A percentile compares a stretch with the other conserved stretches of the same genome.
These are phyloP conservation scores for Cryptocheilus praepositus DNA, from an alignment of 2,888 invertebrate genomes.

Conservation along the genomic window DNA sequence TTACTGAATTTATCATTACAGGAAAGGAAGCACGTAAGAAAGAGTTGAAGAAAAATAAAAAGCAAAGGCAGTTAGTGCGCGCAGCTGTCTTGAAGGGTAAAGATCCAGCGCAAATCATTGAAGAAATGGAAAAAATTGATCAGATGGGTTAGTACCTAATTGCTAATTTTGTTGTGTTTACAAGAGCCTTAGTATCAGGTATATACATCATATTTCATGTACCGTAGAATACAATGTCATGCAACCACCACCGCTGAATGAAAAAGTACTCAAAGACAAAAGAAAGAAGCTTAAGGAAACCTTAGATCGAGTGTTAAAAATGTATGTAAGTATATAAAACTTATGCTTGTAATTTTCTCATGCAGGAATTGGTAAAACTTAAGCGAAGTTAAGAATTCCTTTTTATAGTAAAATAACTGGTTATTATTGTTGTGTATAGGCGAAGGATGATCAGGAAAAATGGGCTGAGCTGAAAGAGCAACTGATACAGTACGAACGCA, in stretches of 20 bases:
- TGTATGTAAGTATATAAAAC: conserved; percentile 89
- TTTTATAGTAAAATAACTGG: conserved; percentile 4
- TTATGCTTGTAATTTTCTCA: conserved; percentile 10
- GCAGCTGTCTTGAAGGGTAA: conserved; percentile 98
- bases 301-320: conserved; percentile 92
- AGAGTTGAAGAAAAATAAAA: conserved; percentile 98
- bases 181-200: conserved; percentile 10
- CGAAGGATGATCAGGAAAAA: conserved; percentile 96
- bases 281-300: conserved; percentile 96
- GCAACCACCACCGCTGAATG: conserved; percentile 95
- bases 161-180: conserved; percentile 12
- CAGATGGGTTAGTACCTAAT: conserved; percentile 88
- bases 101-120: conserved; percentile 95
- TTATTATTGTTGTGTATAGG: conserved; percentile 76
- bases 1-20: conserved; percentile 67
- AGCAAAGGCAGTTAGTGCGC: conserved; percentile 95
- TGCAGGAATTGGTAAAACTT: conserved; percentile 1
- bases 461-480: conserved; percentile 93
- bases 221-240: conserved; percentile 89
- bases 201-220: conserved; percentile 8
- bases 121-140: conserved; percentile 98
- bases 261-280: conserved; percentile 97
- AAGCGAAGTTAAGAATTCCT: not conserved
- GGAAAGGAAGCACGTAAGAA: conserved; percentile 98
- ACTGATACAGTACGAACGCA: conserved; percentile 94